These are phyloP conservation scores for Folsomia manolachei DNA, from an alignment of 2,888 invertebrate species.

Conservation along the genomic window DNA sequence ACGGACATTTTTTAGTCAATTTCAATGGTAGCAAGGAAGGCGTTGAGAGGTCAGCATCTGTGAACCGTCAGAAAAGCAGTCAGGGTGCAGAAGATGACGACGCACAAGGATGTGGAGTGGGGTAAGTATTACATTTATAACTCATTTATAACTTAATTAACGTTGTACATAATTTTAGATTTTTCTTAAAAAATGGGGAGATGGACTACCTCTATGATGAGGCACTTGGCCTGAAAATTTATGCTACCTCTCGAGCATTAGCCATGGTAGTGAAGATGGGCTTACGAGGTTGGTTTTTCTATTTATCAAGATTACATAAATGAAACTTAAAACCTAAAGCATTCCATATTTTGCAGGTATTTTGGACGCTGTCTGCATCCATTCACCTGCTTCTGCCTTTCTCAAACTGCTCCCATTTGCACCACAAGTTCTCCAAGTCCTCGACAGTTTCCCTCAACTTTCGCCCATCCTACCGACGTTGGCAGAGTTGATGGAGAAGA, in stretches of 20 bases:
- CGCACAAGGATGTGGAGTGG: background rate
- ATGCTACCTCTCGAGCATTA: background rate
- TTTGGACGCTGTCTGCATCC: background rate
- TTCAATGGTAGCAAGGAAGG: background rate
- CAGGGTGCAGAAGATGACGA: background rate
- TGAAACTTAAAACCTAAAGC: no score
- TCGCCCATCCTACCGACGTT: background rate
- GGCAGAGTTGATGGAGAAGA: background rate
- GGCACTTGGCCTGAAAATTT: background rate
- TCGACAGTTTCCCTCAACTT: background rate
- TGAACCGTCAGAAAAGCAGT: background rate
- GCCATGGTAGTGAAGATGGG: background rate
- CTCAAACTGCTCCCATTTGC: background rate
- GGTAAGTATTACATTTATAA: background rate
- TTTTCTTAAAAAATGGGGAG: background rate
- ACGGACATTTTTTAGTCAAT: background rate
- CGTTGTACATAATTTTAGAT: background rate
- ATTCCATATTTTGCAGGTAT: background rate
- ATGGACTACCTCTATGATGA: background rate
- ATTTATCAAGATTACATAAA: no score
- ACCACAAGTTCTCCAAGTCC: background rate
- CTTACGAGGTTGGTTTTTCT: no score
- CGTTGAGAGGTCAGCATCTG: background rate
- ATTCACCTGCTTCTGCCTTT: background rate
- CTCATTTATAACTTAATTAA: background rate